Conservation (phyloP, 1,140 invertebrate species). For the Drosophila subobscura region DNA sequence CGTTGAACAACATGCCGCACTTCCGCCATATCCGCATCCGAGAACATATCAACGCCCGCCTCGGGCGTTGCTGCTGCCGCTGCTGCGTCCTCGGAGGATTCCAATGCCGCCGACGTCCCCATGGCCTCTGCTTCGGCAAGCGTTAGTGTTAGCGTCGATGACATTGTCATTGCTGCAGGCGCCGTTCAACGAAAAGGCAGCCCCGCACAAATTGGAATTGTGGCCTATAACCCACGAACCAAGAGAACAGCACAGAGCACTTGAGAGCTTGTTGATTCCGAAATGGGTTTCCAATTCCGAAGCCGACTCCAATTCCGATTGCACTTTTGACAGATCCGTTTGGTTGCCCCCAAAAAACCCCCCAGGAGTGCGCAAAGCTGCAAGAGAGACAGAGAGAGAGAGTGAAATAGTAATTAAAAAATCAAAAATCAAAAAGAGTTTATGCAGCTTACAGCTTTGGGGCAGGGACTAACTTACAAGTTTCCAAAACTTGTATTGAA, state of each 20-base stretch:
- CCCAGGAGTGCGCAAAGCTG: neutral
- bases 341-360: too few species aligned
- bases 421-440: neutral
- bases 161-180: conserved; percentile 42
- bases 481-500: too few species aligned
- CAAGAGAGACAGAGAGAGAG: neutral
- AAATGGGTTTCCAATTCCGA: conserved; percentile 19
- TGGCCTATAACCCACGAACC: too few species aligned
- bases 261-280: conserved; percentile 27
- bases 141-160: conserved; percentile 32
- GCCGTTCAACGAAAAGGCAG: neutral
- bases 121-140: conserved; percentile 7
- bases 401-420: conserved; percentile 7
- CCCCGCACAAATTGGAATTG: too few species aligned
- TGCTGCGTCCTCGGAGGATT: neutral
- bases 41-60: conserved; percentile 72
- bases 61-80: conserved; percentile 24
- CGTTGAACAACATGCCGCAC: conserved; percentile 85
- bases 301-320: conserved; percentile 36
- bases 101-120: neutral
- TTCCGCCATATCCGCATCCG: conserved; percentile 76
- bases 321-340: conserved; percentile 34
- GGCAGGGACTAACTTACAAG: too few species aligned
- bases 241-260: conserved; percentile 24
- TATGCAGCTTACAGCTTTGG: too few species aligned